Conservation (phyloP, 53 echinoderm and acorn worm genomes). For the Patiria pectinifera region DNA sequence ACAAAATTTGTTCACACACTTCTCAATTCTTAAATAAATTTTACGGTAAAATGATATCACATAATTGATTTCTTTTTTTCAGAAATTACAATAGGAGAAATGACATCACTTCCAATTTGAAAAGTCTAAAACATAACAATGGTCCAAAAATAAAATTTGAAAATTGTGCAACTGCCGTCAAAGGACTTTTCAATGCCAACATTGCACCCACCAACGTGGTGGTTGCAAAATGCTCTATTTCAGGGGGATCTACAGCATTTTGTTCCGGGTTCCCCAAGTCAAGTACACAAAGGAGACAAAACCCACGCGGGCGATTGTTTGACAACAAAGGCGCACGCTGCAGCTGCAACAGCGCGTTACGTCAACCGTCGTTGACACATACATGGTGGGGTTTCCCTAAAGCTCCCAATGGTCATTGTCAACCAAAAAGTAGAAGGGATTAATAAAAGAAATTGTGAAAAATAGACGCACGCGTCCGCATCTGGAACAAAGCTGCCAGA, state of each 20-base stretch:
- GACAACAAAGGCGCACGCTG: conserved; percentile 34
- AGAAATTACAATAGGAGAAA: too few relatives aligned
- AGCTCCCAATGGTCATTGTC: not conserved
- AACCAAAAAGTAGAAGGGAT: not conserved
- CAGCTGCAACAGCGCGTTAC: conserved; percentile 50
- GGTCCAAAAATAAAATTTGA: not conserved
- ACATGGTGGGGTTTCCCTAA: conserved; percentile 33
- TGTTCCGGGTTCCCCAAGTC: not conserved
- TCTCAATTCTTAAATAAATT: too few relatives aligned
- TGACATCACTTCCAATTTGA: too few relatives aligned
- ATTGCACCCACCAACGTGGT: not conserved
- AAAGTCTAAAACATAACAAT: not conserved
- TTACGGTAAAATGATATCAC: too few relatives aligned
- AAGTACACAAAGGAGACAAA: conserved; percentile 1
- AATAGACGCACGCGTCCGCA: not conserved
- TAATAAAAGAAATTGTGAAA: not conserved
- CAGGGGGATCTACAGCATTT: not conserved
- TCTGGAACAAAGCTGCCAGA: conserved; percentile 1
- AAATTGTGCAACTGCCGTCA: not conserved
- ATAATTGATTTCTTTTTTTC: too few relatives aligned
- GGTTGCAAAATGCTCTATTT: not conserved
- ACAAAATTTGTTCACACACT: too few relatives aligned
- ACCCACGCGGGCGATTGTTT: conserved; percentile 16
- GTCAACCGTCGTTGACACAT: conserved; percentile 39
- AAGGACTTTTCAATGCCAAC: not conserved